Percentiles rank a stretch among this genome's conserved stretches.
These are phyloP conservation scores for Phalanger gymnotis DNA, from an alignment of 2,797 vertebrate species.

Conservation along the genomic window DNA sequence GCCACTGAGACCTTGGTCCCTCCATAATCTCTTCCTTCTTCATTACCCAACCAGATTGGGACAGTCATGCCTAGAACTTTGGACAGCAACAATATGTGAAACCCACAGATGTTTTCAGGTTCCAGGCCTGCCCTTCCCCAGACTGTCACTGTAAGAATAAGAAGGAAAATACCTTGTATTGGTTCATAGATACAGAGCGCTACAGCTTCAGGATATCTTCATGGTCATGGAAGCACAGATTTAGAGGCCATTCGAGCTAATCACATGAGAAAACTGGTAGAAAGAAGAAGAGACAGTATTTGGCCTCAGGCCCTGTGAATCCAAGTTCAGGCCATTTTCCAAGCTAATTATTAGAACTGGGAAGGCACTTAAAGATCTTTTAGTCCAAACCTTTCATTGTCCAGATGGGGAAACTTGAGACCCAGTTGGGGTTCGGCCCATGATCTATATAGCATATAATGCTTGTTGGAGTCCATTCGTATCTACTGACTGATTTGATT, in stretches of 20 bases:
- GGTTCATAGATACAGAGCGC: neutral
- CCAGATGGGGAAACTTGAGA: neutral
- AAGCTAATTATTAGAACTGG: too few relatives aligned
- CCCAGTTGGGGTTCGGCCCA: neutral
- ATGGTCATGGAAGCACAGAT: neutral
- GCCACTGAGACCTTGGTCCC: neutral
- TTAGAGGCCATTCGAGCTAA: neutral
- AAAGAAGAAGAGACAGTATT: rapidly evolving
- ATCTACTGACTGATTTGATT: neutral
- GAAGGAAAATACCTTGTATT: neutral
- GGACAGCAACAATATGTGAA: neutral
- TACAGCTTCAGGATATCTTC: neutral
- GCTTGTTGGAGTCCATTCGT: neutral
- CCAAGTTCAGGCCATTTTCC: neutral
- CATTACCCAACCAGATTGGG: neutral
- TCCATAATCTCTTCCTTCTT: neutral
- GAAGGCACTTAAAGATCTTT: neutral
- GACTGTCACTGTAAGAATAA: neutral
- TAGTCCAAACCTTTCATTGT: neutral
- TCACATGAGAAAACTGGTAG: neutral
- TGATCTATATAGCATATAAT: neutral
- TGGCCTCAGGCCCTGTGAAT: neutral
- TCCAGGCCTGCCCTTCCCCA: neutral
- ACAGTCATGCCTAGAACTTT: neutral
- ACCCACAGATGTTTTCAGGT: neutral